phyloP scores from a whole-genome alignment of 2,797 vertebrate genomes.

The Hephaestus fuliginosus region DNA sequence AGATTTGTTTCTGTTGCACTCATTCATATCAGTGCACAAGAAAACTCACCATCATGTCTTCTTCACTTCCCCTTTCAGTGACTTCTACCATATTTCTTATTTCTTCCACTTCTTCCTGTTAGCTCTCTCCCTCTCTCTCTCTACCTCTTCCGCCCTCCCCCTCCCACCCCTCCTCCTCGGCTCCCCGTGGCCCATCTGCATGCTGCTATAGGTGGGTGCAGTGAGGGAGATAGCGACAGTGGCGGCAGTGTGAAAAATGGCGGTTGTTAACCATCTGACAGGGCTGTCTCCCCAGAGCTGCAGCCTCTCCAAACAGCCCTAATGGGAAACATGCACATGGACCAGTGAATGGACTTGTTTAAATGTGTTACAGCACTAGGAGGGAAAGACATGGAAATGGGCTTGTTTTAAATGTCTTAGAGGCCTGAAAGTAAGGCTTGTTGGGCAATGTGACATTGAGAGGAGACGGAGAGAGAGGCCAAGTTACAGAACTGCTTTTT shows the following conservation, averaged over 20 bases:
- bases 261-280: constrained; percentile 84
- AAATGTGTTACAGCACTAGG: constrained; percentile 64
- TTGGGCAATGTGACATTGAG: constrained; percentile 11
- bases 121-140: constrained; percentile 16
- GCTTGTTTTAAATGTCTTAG: constrained; percentile 66
- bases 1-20: constrained; percentile 50
- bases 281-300: constrained; percentile 79
- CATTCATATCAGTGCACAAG: constrained; percentile 46
- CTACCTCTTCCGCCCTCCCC: constrained; percentile 13
- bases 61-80: constrained; percentile 46
- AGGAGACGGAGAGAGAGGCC: neutral
- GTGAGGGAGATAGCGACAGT: constrained; percentile 71
- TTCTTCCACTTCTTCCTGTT: constrained; percentile 30
- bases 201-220: constrained; percentile 75
- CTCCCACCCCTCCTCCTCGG: constrained; percentile 15
- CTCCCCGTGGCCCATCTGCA: constrained; percentile 75
- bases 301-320: constrained; percentile 80
- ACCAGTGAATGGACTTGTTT: constrained; percentile 75
- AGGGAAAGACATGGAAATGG: constrained; percentile 56
- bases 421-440: constrained; percentile 29
- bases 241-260: constrained; percentile 81
- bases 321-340: constrained; percentile 79
- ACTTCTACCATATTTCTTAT: constrained; percentile 52
- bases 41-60: constrained; percentile 51
- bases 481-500: constrained; percentile 5